Conservation (phyloP, 2,888 invertebrate species). For the Xanthia togata region DNA sequence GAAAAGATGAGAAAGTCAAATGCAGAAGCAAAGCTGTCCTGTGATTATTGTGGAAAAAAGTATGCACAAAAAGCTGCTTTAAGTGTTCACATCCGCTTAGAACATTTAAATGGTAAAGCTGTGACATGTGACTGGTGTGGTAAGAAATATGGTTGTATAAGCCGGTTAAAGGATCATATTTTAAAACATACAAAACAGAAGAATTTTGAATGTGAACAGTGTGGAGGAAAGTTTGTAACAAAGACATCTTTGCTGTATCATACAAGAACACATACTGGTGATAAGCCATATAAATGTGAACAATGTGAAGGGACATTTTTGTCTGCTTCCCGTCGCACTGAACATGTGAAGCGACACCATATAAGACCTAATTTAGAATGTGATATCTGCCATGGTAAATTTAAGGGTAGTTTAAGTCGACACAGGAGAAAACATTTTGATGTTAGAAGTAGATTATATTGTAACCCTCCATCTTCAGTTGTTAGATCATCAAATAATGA, state of each 20-base stretch:
- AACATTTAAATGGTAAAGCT: slow-evolving; percentile 69
- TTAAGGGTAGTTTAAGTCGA: slow-evolving; percentile 64
- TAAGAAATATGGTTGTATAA: slow-evolving; percentile 70
- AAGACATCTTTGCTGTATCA: slow-evolving; percentile 74
- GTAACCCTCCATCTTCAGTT: neutral
- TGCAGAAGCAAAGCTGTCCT: slow-evolving; percentile 62
- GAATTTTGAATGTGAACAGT: slow-evolving; percentile 70
- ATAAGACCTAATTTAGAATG: slow-evolving; percentile 65
- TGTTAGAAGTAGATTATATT: slow-evolving; percentile 64
- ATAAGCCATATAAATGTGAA: slow-evolving; percentile 73
- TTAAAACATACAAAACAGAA: slow-evolving; percentile 76
- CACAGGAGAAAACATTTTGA: slow-evolving; percentile 72
- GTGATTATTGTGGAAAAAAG: slow-evolving; percentile 71
- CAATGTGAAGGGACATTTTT: slow-evolving; percentile 70
- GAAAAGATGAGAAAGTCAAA: slow-evolving; percentile 52
- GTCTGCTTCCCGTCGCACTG: slow-evolving; percentile 71
- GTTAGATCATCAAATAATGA: neutral
- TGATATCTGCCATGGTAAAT: slow-evolving; percentile 71
- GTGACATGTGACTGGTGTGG: slow-evolving; percentile 72
- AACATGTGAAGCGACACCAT: slow-evolving; percentile 71
- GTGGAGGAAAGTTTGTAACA: slow-evolving; percentile 71
- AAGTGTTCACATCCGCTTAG: slow-evolving; percentile 69
- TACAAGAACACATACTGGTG: slow-evolving; percentile 74
- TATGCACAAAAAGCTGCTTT: slow-evolving; percentile 69
- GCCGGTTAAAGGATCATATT: slow-evolving; percentile 70